A percentile compares a stretch with the other conserved stretches of the same genome.
Evolutionary conservation across 2,888 invertebrate genomes (phyloP).

Genomic region (Monopis laevigella): DNA sequence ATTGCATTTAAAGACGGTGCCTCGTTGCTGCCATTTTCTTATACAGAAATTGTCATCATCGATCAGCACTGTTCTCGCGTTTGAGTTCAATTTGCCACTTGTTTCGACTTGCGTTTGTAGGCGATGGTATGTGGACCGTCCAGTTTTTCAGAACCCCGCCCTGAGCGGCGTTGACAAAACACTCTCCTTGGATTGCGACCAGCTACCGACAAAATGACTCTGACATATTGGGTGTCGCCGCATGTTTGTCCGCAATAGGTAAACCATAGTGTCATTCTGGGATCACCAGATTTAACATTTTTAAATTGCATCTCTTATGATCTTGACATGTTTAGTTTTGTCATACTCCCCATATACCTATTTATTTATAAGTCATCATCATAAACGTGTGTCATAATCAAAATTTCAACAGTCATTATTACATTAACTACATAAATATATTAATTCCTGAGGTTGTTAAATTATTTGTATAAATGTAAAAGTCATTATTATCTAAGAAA

Average conservation of each 20-base stretch:
- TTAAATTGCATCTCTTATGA: slow-evolving; percentile 25
- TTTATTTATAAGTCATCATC: too few species aligned
- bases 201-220: slow-evolving; percentile 55
- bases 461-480: too few species aligned
- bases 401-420: too few species aligned
- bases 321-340: too few species aligned
- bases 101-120: slow-evolving; percentile 56
- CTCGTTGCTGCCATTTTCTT: slow-evolving; percentile 61
- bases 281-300: too few species aligned
- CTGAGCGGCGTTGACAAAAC: slow-evolving; percentile 57
- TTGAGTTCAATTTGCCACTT: slow-evolving; percentile 43
- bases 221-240: slow-evolving; percentile 54
- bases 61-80: slow-evolving; percentile 43
- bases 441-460: too few species aligned
- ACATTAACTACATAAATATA: too few species aligned
- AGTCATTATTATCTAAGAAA: too few species aligned
- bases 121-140: slow-evolving; percentile 68
- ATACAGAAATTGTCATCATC: slow-evolving; percentile 54
- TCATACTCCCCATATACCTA: too few species aligned
- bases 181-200: slow-evolving; percentile 47
- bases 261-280: slow-evolving; percentile 54
- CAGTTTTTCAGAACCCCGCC: slow-evolving; percentile 67
- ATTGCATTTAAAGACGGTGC: slow-evolving; percentile 51
- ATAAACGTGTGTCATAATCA: too few species aligned
- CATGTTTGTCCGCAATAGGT: slow-evolving; percentile 61